Percentiles rank a stretch among this genome's conserved stretches.
These are phyloP conservation scores for Tiaroga cobitis DNA, from an alignment of 2,797 vertebrate genomes.

Conservation along the genomic window DNA sequence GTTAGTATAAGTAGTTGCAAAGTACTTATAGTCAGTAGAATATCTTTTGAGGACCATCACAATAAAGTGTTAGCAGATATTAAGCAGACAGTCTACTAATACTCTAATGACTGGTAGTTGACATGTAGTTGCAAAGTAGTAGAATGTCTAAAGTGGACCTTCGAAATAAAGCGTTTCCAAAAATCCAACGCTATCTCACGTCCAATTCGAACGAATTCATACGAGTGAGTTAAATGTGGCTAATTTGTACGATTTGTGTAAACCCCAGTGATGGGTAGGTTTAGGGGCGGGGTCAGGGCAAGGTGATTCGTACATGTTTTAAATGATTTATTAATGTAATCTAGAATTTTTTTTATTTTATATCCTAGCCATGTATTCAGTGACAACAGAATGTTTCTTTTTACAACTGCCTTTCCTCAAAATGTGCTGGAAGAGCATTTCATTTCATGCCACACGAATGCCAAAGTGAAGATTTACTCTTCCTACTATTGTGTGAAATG, in stretches of 20 bases:
- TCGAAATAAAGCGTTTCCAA: neutral
- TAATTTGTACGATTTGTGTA: no score
- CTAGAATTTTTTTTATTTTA: neutral
- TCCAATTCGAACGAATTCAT: no score
- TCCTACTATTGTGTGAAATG: slow-evolving; percentile 51
- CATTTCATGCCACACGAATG: slow-evolving; percentile 8
- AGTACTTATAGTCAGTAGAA: neutral
- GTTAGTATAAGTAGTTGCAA: neutral
- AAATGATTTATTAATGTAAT: neutral
- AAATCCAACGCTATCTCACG: neutral
- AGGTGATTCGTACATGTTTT: neutral
- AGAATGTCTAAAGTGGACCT: neutral
- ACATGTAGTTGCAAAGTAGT: no score
- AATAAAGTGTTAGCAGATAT: no score
- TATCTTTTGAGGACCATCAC: no score
- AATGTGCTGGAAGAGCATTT: slow-evolving; percentile 18
- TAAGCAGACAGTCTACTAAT: no score
- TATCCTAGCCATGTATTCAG: neutral
- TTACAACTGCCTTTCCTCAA: neutral
- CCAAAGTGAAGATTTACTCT: slow-evolving; percentile 21
- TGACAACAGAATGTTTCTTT: neutral
- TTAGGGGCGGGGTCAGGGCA: no score
- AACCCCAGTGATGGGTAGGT: no score
- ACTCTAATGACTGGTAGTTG: no score
- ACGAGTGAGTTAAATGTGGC: no score